A percentile compares a stretch with the other conserved stretches of the same genome.
These are phyloP conservation scores for Leistus spinibarbis DNA, from an alignment of 2,888 invertebrate species.

Conservation along the genomic window DNA sequence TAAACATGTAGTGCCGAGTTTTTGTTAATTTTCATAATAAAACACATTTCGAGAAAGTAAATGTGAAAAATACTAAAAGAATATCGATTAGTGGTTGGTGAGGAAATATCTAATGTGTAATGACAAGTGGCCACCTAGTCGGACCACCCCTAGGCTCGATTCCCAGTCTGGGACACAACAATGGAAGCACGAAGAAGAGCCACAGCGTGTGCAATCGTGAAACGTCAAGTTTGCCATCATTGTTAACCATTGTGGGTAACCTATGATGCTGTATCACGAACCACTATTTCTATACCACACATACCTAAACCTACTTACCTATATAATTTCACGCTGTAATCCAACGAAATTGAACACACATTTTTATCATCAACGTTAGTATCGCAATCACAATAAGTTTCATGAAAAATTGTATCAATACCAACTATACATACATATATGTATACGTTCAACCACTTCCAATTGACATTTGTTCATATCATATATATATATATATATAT, in stretches of 20 bases:
- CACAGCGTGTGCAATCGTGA: neutral
- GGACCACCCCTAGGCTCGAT: slow-evolving; percentile 1
- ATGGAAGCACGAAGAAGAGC: neutral
- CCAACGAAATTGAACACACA: neutral
- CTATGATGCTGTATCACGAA: neutral
- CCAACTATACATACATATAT: neutral
- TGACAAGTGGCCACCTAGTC: neutral
- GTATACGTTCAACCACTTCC: neutral
- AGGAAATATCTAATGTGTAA: neutral
- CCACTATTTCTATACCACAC: neutral
- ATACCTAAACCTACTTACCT: neutral
- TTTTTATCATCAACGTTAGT: neutral
- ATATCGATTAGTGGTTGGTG: neutral
- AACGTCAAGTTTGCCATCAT: neutral
- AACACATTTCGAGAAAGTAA: too few species aligned
- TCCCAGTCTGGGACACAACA: neutral
- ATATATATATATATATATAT: neutral
- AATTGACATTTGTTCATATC: neutral
- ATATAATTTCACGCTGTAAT: neutral
- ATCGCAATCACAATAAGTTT: neutral
- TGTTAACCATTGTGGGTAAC: neutral
- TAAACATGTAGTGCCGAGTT: too few species aligned
- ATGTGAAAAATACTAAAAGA: neutral
- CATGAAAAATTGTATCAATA: neutral
- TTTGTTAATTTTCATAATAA: too few species aligned